Conservation (phyloP, 2,888 invertebrate genomes). For the Agrochola macilenta region DNA sequence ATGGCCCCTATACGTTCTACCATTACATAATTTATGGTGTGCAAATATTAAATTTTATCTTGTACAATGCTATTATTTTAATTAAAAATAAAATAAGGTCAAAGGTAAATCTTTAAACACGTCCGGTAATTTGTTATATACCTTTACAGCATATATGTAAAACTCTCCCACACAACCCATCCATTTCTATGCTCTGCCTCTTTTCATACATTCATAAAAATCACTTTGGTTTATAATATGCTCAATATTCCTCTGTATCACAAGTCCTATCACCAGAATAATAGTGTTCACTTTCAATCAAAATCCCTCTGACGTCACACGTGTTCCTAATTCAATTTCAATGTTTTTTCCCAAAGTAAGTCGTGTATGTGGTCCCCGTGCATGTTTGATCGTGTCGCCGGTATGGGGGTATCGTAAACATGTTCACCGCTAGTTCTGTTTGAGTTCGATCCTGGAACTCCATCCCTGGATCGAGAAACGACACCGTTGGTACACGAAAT, state of each 20-base stretch:
- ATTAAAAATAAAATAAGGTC: too few relatives aligned
- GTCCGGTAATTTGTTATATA: too few relatives aligned
- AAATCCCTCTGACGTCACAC: background rate
- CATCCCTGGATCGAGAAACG: background rate
- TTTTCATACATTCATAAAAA: background rate
- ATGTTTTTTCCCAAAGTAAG: constrained; percentile 40
- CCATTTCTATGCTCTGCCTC: background rate
- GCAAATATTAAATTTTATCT: too few relatives aligned
- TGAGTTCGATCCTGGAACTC: constrained; percentile 64
- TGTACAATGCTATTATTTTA: too few relatives aligned
- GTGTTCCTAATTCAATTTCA: constrained; percentile 17
- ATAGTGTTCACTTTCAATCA: background rate
- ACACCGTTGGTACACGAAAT: background rate
- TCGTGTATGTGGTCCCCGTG: constrained; percentile 46
- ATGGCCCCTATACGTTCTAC: too few relatives aligned
- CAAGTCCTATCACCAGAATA: background rate
- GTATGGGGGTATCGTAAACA: constrained; percentile 69
- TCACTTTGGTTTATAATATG: background rate
- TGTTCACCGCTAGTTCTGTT: constrained; percentile 64
- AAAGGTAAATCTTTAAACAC: too few relatives aligned
- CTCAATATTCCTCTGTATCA: background rate
- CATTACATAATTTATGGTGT: too few relatives aligned
- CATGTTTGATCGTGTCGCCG: constrained; percentile 55
- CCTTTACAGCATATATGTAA: too few relatives aligned
- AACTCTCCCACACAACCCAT: background rate